Conservation (phyloP, 2,113 vertebrate species). For the Micronycteris hirsuta region DNA sequence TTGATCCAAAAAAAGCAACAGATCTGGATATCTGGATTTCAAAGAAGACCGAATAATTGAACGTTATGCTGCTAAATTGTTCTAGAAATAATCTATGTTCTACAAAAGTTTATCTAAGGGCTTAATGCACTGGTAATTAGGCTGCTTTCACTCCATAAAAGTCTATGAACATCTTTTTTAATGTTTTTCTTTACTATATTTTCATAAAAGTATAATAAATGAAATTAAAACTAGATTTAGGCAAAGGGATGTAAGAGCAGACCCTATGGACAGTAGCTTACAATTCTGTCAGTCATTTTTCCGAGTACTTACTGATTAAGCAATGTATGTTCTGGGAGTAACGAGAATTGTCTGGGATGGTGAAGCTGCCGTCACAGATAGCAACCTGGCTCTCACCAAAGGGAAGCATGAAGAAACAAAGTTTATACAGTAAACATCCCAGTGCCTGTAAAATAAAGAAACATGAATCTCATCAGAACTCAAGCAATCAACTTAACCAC, state of each 20-base stretch:
- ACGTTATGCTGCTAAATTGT: background rate
- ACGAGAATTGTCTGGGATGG: slow-evolving; percentile 94
- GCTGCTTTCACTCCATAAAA: background rate
- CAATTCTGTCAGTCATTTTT: background rate
- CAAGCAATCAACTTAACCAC: background rate
- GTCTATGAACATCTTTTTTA: background rate
- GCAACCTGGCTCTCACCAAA: slow-evolving; percentile 99
- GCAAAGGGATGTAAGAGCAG: background rate
- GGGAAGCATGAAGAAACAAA: slow-evolving; percentile 98
- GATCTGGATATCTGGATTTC: slow-evolving; percentile 4
- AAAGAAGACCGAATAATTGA: slow-evolving; percentile 28
- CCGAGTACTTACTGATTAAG: slow-evolving; percentile 92
- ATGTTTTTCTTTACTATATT: slow-evolving; percentile 1
- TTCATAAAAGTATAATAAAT: slow-evolving; percentile 11
- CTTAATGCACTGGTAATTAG: background rate
- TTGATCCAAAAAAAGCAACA: background rate
- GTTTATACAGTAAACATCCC: slow-evolving; percentile 98
- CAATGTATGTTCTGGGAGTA: slow-evolving; percentile 92
- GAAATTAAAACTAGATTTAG: slow-evolving; percentile 32
- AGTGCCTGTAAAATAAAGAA: slow-evolving; percentile 87
- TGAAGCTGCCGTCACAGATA: slow-evolving; percentile 97
- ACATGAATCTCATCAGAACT: background rate
- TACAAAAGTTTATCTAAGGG: background rate
- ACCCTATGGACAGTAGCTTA: background rate
- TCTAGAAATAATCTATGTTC: background rate